Conservation (phyloP, 2,888 invertebrate genomes). For the Chaetogeoica ovagalla region DNA sequence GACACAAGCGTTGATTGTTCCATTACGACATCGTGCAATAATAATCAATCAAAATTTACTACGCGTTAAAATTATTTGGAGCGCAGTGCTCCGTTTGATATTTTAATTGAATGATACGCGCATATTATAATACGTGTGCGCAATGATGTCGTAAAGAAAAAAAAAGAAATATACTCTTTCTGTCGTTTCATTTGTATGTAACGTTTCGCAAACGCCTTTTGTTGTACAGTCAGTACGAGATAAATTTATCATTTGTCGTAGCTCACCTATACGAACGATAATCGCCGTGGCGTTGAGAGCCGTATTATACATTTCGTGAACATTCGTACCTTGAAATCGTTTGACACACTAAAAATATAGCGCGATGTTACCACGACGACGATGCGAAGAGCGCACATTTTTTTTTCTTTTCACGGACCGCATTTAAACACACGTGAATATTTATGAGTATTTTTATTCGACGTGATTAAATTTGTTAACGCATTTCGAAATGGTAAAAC, state of each 20-base stretch:
- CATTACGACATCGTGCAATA: too few relatives aligned
- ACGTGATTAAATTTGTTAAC: neutral
- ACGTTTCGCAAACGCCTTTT: neutral
- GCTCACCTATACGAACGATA: too few relatives aligned
- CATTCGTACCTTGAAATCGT: neutral
- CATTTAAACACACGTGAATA: neutral
- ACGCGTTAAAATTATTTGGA: too few relatives aligned
- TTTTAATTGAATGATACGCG: neutral
- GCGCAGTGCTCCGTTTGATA: neutral
- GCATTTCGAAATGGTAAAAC: conserved; percentile 8
- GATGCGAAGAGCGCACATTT: neutral
- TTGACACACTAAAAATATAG: neutral
- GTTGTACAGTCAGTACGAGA: neutral
- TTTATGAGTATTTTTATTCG: neutral
- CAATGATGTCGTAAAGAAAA: neutral
- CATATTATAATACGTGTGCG: neutral
- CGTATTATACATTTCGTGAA: neutral
- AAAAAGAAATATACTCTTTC: neutral
- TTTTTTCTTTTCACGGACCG: neutral
- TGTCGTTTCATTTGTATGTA: neutral
- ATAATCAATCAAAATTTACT: too few relatives aligned
- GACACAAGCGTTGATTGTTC: too few relatives aligned
- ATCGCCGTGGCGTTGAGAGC: neutral
- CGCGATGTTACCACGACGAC: neutral
- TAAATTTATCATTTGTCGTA: neutral